Conservation (phyloP, 2,888 invertebrate species). For the Resseliella maxima region DNA sequence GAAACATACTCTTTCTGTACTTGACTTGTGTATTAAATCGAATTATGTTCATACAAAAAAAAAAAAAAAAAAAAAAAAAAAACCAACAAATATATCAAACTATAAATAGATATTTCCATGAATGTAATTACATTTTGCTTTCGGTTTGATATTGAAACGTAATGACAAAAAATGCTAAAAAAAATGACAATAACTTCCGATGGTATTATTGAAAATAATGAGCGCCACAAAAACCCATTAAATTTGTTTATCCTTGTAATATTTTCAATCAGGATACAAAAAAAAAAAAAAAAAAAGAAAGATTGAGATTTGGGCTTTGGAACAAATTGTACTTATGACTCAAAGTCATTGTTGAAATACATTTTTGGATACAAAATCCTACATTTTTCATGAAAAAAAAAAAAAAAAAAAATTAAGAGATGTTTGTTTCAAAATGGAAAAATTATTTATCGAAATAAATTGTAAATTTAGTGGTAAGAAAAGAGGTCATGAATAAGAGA, state of each 20-base stretch:
- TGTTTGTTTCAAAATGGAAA: neutral
- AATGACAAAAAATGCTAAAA: neutral
- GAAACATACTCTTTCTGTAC: too few species aligned
- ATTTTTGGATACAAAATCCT: too few species aligned
- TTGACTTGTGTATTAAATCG: too few species aligned
- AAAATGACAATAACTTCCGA: neutral
- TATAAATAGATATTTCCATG: too few species aligned
- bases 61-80: too few species aligned
- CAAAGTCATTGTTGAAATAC: too few species aligned
- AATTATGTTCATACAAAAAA: too few species aligned
- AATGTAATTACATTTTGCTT: too few species aligned
- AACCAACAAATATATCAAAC: too few species aligned
- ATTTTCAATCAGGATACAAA: neutral
- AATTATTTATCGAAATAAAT: slow-evolving; percentile 52
- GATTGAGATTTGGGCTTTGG: neutral
- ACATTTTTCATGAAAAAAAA: too few species aligned
- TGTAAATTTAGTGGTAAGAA: neutral
- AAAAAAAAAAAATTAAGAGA: too few species aligned
- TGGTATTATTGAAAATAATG: slow-evolving; percentile 10
- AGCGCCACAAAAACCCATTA: neutral
- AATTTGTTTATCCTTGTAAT: neutral
- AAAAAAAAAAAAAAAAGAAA: neutral
- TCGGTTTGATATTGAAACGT: neutral
- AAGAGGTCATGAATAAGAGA: neutral
- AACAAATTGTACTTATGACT: neutral